These are phyloP conservation scores for Nephrotoma guestfalica DNA, from an alignment of 2,888 invertebrate genomes.

Conservation along the genomic window DNA sequence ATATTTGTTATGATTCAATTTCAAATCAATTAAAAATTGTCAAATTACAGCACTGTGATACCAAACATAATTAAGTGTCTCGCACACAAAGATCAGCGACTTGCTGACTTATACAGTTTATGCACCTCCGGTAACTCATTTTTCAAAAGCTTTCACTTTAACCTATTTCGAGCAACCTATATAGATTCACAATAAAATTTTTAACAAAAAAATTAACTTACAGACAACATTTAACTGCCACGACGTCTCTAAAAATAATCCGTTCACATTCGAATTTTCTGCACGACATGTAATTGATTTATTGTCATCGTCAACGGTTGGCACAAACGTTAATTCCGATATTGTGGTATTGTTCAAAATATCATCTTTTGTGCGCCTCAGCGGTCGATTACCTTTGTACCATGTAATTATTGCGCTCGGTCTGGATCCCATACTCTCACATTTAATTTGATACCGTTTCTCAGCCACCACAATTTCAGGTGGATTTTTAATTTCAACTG, in stretches of 20 bases:
- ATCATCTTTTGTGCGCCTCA: conserved; percentile 70
- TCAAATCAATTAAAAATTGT: too few species aligned
- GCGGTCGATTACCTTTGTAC: conserved; percentile 76
- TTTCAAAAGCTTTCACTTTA: too few species aligned
- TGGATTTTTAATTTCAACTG: conserved; percentile 59
- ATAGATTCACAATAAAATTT: too few species aligned
- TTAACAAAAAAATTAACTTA: conserved; percentile 40
- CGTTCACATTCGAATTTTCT: conserved; percentile 80
- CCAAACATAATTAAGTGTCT: too few species aligned
- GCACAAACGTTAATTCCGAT: conserved; percentile 77
- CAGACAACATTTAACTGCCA: conserved; percentile 84
- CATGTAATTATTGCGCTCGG: conserved; percentile 77
- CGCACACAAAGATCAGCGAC: too few species aligned
- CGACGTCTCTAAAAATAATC: conserved; percentile 65
- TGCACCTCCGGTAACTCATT: too few species aligned
- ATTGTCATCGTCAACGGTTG: conserved; percentile 78
- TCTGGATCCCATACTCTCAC: conserved; percentile 71
- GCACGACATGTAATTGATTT: conserved; percentile 78
- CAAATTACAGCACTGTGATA: too few species aligned
- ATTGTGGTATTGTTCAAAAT: conserved; percentile 67
- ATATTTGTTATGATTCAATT: too few species aligned
- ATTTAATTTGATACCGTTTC: conserved; percentile 66
- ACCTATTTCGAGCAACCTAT: too few species aligned
- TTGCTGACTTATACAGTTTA: too few species aligned
- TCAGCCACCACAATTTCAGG: conserved; percentile 63